phyloP scores from a whole-genome alignment of 2,113 vertebrate species.

The Ia io region DNA sequence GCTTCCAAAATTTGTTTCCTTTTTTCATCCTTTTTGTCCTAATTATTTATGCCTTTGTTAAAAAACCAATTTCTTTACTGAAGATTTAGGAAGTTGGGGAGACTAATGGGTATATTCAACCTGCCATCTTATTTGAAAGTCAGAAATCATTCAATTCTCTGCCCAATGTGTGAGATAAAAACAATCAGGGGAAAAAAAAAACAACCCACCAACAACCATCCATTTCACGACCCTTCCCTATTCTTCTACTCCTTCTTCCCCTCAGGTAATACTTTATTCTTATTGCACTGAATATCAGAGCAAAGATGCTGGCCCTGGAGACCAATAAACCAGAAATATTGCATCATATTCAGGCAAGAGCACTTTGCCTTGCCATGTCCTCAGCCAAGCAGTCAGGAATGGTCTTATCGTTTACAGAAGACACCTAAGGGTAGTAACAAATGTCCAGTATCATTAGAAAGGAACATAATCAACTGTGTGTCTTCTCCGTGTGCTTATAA shows the following conservation, averaged over 20 bases:
- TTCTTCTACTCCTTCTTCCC: not conserved
- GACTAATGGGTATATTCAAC: not conserved
- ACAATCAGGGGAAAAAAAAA: not conserved
- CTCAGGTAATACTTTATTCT: not conserved
- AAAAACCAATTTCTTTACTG: not conserved
- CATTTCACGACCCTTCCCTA: not conserved
- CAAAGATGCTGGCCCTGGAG: not conserved
- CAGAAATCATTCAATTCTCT: not conserved
- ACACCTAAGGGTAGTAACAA: not conserved
- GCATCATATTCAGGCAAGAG: not conserved
- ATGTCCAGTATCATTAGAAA: not conserved
- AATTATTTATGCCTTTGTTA: not conserved
- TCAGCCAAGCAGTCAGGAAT: not conserved
- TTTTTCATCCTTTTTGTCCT: not conserved
- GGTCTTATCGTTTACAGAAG: not conserved
- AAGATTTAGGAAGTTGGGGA: not conserved
- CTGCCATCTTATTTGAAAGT: not conserved
- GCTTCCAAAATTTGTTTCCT: not conserved
- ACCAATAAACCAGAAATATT: not conserved
- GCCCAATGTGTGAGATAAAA: not conserved
- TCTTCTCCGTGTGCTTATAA: not conserved
- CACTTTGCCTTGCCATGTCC: not conserved
- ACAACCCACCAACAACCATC: too few relatives aligned
- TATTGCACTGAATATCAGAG: not conserved
- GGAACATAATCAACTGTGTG: not conserved